Evolutionary conservation across 1,140 invertebrate genomes (phyloP).

Genomic region (Megalonaias nervosa): DNA sequence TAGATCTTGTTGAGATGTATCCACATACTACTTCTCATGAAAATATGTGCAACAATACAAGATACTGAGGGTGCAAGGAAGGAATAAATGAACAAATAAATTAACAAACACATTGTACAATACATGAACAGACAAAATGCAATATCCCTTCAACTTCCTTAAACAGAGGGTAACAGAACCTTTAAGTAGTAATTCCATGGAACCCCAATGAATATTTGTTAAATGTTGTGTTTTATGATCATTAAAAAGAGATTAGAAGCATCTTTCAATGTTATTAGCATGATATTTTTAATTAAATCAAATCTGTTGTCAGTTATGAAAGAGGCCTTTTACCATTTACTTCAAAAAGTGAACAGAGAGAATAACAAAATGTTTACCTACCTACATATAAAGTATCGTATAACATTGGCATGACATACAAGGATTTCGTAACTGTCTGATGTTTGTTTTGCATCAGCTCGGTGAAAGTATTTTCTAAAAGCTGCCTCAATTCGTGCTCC

Average conservation of each 20-base stretch:
- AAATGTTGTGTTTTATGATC: too few relatives aligned
- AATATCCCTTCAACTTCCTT: too few relatives aligned
- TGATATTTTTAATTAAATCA: not conserved
- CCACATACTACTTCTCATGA: too few relatives aligned
- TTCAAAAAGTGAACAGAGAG: not conserved
- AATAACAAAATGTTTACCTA: slow-evolving; percentile 63
- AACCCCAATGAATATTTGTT: too few relatives aligned
- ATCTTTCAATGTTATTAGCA: not conserved
- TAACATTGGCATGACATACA: slow-evolving; percentile 99
- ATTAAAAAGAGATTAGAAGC: not conserved
- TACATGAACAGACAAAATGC: too few relatives aligned
- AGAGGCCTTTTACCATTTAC: not conserved
- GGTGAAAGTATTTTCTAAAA: slow-evolving; percentile 94
- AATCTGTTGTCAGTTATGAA: not conserved
- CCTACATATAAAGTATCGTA: slow-evolving; percentile 97
- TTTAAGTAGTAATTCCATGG: too few relatives aligned
- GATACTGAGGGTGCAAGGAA: too few relatives aligned
- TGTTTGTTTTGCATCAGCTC: slow-evolving; percentile 86
- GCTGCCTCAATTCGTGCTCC: slow-evolving; percentile 97
- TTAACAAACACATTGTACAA: too few relatives aligned
- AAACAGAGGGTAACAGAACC: too few relatives aligned
- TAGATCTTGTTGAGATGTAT: too few relatives aligned
- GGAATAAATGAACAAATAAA: too few relatives aligned
- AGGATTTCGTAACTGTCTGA: slow-evolving; percentile 92
- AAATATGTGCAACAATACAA: too few relatives aligned